Conservation (phyloP, 2,113 vertebrate genomes). For the Tragelaphus scriptus region DNA sequence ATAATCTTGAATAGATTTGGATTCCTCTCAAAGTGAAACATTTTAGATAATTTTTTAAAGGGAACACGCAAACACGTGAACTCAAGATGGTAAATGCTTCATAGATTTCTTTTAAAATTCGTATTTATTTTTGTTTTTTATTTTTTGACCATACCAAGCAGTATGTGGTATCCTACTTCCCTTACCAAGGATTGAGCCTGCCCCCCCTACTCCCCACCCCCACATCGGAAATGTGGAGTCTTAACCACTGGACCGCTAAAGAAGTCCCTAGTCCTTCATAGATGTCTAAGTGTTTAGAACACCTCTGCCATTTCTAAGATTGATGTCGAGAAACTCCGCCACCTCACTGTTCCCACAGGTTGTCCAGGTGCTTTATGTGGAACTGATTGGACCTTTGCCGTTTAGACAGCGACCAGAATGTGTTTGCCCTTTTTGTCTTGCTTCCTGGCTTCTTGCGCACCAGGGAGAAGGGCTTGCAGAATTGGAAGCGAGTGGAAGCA, state of each 20-base stretch:
- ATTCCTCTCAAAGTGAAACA: neutral
- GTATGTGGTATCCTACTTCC: neutral
- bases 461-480: neutral
- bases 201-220: rapidly evolving
- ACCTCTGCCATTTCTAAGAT: neutral
- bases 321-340: neutral
- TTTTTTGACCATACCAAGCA: neutral
- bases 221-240: neutral
- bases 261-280: neutral
- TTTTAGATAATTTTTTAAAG: neutral
- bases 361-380: rapidly evolving
- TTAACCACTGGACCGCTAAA: neutral
- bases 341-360: neutral
- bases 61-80: neutral
- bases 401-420: neutral
- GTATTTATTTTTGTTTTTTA: neutral
- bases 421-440: neutral
- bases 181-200: neutral
- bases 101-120: neutral
- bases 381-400: neutral
- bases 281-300: neutral
- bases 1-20: neutral
- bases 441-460: neutral
- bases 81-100: neutral
- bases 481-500: neutral